Percentiles rank a stretch among this genome's conserved stretches.
Evolutionary conservation across 2,888 invertebrate genomes (phyloP).

Genomic region (Dynastes grantii): DNA sequence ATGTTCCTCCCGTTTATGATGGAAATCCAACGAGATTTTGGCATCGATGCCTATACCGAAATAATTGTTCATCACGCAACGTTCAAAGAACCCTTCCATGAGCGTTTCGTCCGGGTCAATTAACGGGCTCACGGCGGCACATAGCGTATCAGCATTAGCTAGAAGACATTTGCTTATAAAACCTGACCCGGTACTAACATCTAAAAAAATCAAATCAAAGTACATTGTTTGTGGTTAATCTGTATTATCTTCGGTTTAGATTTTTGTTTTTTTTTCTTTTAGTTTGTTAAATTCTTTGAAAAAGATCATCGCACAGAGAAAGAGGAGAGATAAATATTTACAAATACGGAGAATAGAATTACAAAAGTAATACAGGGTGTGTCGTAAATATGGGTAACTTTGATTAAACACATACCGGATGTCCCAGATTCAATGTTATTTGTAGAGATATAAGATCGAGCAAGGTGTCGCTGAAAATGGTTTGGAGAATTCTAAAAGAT

Average conservation of each 20-base stretch:
- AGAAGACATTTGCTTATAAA: constrained; percentile 95
- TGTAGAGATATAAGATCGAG: no score
- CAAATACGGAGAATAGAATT: not conserved
- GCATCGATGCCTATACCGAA: constrained; percentile 99
- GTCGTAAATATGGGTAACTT: no score
- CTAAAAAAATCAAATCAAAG: constrained; percentile 65
- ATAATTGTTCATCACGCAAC: constrained; percentile 99
- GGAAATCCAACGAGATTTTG: constrained; percentile 97
- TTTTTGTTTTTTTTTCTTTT: constrained; percentile 17
- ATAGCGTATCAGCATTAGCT: constrained; percentile 96
- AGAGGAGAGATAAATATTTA: not conserved
- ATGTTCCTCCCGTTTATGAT: constrained; percentile 96
- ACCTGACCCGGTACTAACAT: constrained; percentile 83
- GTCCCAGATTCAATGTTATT: no score
- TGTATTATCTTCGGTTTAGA: not conserved
- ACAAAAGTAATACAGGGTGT: no score
- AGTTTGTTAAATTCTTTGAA: not conserved
- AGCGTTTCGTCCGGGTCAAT: constrained; percentile 94
- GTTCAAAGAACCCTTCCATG: constrained; percentile 91
- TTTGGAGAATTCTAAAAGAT: no score
- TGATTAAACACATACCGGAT: no score
- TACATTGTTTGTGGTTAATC: constrained; percentile 34
- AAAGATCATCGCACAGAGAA: not conserved
- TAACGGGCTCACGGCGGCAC: constrained; percentile 95
- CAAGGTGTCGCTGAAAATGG: no score